Evolutionary conservation across 2,888 invertebrate genomes (phyloP).

Genomic region (Nephrocerus scutellatus): DNA sequence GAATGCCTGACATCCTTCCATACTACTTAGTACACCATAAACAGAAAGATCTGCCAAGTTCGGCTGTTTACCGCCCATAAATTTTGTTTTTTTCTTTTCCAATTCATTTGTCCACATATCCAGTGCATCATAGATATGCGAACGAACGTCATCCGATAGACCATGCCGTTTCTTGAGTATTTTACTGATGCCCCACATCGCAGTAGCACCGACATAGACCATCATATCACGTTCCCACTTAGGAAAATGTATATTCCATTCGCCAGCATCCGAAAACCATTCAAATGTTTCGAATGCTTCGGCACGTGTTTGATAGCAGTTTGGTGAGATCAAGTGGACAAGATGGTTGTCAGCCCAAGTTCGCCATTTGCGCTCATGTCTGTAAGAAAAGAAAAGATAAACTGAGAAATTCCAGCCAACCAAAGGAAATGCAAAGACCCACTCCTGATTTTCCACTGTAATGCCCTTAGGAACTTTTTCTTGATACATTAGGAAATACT

Average conservation of each 20-base stretch:
- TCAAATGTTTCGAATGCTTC: constrained; percentile 89
- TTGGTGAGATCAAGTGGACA: constrained; percentile 92
- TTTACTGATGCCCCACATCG: constrained; percentile 91
- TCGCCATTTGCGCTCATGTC: constrained; percentile 91
- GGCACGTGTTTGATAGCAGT: constrained; percentile 79
- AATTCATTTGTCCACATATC: constrained; percentile 71
- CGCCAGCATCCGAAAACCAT: constrained; percentile 89
- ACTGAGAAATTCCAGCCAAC: background rate
- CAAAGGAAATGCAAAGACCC: constrained; percentile 28
- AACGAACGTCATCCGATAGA: constrained; percentile 79
- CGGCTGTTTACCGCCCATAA: constrained; percentile 81
- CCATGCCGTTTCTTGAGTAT: constrained; percentile 77
- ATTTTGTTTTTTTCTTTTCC: constrained; percentile 60
- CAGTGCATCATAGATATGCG: constrained; percentile 84
- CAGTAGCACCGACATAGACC: constrained; percentile 85
- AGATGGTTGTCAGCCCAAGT: constrained; percentile 88
- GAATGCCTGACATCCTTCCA: constrained; percentile 89
- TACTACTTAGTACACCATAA: constrained; percentile 83
- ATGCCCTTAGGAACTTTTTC: constrained; percentile 51
- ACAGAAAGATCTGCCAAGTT: constrained; percentile 89
- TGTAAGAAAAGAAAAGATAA: constrained; percentile 45
- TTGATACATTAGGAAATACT: constrained; percentile 80
- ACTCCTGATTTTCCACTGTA: constrained; percentile 55
- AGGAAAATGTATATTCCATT: constrained; percentile 86
- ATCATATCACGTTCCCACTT: constrained; percentile 77